Evolutionary conservation across 92 coral and sea anemone species (phyloP), one percentile per base, ranked within the genome.

Genomic region (Plumapathes pennacea): DNA sequence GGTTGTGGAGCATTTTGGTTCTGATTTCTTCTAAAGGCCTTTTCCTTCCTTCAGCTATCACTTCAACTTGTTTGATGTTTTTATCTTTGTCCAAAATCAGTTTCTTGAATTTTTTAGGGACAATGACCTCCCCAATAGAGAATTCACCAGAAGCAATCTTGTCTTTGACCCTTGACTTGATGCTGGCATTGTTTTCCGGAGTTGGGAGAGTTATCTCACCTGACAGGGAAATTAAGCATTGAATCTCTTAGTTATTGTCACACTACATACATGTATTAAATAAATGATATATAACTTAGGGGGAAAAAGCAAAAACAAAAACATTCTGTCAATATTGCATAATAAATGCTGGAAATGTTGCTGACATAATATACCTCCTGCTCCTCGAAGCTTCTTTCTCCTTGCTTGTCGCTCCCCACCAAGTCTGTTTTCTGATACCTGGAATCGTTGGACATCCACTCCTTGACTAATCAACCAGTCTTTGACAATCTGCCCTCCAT

Each of bases 401-500:
- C 64, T 32, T 0, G 32, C 40, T 30, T 63, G 52, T 10, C 18
- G 19, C 21, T 46, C 71, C 15, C 34, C n/a, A n/a, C n/a, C n/a
- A n/a, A n/a, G n/a, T n/a, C n/a, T n/a, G n/a, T n/a, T 31, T 25
- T 20, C 37, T 38, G 23, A n/a, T 20, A 36, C 41, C 31, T 53
- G 38, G 23, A 67, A 53, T 27, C 62, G 27, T 25, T 37, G 19
- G 4, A 67, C 45, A 40, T 67, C 43, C 5, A 38, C 62, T 1
- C 74, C 64, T 23, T 39, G 18, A 2, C 29, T 30, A 2, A 37
- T 5, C 7, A 67, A 31, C 9, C 20, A 67, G 37, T 67, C 52
- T 53, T 67, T 13, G 10, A 39, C 32, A 9, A 52, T 67, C 24
- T 67, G 74, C 1, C 74, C 74, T 24, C 74, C 74, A 67, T 67